Evolutionary conservation across 2,888 invertebrate species (phyloP), one percentile per base, ranked within the genome.

Genomic region (Leptinotarsa peninsularis): DNA sequence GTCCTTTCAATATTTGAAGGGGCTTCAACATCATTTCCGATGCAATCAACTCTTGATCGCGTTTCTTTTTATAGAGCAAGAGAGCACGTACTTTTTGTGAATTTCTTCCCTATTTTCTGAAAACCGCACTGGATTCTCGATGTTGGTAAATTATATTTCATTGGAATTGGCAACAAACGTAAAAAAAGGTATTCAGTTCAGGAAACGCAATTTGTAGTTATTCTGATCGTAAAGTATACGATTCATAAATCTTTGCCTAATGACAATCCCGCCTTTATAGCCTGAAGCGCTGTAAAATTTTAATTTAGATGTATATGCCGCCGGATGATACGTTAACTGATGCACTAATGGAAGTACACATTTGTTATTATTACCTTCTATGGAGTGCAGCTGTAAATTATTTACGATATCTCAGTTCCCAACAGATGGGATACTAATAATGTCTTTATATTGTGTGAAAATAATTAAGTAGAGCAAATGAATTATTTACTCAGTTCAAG

Each of bases 1-100:
- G 69, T 56, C 70, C 52, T 56, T 69, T 74, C 74, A 70, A 66
- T 56, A 67, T 74, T 74, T 74, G 74, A 70, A 66, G 54, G 63
- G 70, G 56, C 69, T 74, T 56, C 70, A 66, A 14, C 70, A 58
- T 74, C 74, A 74, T 74, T 74, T 74, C 74, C 70, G 74, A 66
- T 66, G 56, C 70, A 74, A 74, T 74, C 70, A 74, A 27, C 33
- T 66, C 49, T 63, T 67, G 70, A 74, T 74, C 63, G 56, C 43
- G 23, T 54, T 58, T 60, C 66, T 49, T 73, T 73, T 68, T 60
- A 58, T 23, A 54, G 7, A 67, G 49, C 58, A 60, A 68, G 49
- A 66, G 60, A 67, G 27, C 73, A 49, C 67, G 60, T 67, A 68
- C 33, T 67, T 60, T 58, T 21, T 27, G 50, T 21, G 67, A 60